Evolutionary conservation across 2,113 vertebrate species (phyloP).

Genomic region (Cyanoliseus patagonus): DNA sequence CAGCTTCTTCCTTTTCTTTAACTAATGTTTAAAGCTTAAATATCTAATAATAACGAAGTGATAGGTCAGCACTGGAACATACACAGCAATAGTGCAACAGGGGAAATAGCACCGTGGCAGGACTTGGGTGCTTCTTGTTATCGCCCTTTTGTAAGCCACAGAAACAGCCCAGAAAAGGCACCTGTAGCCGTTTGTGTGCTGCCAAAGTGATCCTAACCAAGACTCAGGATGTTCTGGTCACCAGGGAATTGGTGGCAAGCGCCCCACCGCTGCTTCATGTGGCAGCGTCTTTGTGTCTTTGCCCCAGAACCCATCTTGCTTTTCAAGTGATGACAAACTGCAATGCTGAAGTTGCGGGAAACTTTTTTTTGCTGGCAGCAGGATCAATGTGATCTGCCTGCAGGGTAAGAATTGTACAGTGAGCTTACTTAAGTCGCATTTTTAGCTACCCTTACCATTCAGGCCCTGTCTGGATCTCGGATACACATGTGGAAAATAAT

Average conservation of each 20-base stretch:
- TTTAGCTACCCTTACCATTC: background rate
- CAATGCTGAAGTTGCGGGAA: background rate
- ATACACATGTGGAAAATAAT: background rate
- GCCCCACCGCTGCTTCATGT: rapidly evolving
- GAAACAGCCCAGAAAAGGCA: background rate
- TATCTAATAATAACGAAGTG: background rate
- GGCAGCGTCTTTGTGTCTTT: background rate
- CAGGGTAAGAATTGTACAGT: background rate
- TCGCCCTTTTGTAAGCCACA: background rate
- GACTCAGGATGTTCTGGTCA: background rate
- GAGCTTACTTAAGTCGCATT: background rate
- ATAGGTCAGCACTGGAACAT: background rate
- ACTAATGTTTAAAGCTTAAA: background rate
- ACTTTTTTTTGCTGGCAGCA: background rate
- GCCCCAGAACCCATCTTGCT: background rate
- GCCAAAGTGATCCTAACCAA: background rate
- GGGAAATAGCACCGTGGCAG: background rate
- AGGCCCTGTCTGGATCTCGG: background rate
- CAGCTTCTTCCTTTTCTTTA: background rate
- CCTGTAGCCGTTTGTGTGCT: rapidly evolving
- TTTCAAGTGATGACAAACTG: background rate
- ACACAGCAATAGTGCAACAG: no score
- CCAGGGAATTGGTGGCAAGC: background rate
- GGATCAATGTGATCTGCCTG: background rate
- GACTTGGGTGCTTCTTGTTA: background rate